These are phyloP conservation scores for Corella eumyota DNA, from an alignment of 23 tunicate species.

Conservation along the genomic window DNA sequence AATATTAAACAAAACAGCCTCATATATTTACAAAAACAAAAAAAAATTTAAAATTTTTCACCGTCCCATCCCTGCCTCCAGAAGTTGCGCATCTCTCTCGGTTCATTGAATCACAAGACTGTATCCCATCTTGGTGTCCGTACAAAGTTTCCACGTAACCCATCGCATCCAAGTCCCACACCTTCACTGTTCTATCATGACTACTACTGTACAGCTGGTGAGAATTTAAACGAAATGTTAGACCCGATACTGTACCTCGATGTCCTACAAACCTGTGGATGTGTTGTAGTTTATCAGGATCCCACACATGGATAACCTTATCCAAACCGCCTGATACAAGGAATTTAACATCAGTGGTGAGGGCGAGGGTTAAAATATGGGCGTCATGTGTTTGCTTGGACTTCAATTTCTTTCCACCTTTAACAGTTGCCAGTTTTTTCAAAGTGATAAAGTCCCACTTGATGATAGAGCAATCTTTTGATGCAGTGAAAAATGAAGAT, in stretches of 20 bases:
- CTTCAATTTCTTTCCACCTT: constrained; percentile 29
- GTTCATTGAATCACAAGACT: constrained; percentile 66
- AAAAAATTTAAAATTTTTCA: too few relatives aligned
- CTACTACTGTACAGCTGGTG: constrained; percentile 62
- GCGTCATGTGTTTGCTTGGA: constrained; percentile 13
- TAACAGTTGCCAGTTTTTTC: constrained; percentile 19
- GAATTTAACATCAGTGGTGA: constrained; percentile 57
- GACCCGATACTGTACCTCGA: constrained; percentile 47
- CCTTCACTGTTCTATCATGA: constrained; percentile 72
- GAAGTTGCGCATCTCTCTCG: constrained; percentile 84
- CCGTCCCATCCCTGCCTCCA: constrained; percentile 94
- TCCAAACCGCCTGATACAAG: constrained; percentile 77
- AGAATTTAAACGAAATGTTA: constrained; percentile 50
- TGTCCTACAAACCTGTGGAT: constrained; percentile 64
- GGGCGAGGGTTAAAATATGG: constrained; percentile 61
- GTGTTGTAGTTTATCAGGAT: constrained; percentile 26
- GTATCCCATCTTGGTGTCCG: constrained; percentile 78
- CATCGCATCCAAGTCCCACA: constrained; percentile 89
- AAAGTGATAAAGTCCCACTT: constrained; percentile 46
- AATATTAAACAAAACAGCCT: background rate
- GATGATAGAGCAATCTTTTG: constrained; percentile 80
- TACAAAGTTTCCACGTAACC: constrained; percentile 92
- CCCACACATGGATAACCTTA: constrained; percentile 58
- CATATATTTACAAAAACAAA: background rate
- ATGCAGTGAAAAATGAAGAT: constrained; percentile 30